Conservation (phyloP, 2,888 invertebrate species). For the Limenitis camilla region DNA sequence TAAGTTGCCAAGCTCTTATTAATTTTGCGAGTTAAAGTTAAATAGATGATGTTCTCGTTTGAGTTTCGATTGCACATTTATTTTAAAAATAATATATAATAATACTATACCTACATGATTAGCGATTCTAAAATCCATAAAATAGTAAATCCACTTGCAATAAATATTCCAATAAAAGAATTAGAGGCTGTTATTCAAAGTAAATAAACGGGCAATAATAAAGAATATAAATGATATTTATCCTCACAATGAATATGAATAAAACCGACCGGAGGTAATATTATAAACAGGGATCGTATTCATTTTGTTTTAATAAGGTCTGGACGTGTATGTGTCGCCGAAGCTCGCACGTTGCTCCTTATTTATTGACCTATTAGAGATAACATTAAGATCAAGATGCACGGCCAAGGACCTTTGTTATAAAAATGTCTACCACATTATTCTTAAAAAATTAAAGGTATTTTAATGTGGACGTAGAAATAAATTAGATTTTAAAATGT, state of each 20-base stretch:
- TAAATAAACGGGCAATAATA: conserved; percentile 2
- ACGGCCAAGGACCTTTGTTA: conserved; percentile 75
- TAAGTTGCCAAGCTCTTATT: too few relatives aligned
- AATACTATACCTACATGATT: too few relatives aligned
- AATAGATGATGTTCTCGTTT: too few relatives aligned
- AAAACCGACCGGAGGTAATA: conserved; percentile 44
- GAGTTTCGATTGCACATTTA: too few relatives aligned
- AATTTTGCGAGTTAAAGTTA: too few relatives aligned
- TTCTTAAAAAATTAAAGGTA: conserved; percentile 62
- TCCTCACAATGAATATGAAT: conserved; percentile 22
- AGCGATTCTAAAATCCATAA: too few relatives aligned
- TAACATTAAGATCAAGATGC: conserved; percentile 75
- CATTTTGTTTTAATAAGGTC: conserved; percentile 67
- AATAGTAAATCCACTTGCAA: not conserved
- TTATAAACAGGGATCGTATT: conserved; percentile 55
- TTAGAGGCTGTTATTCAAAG: conserved; percentile 4
- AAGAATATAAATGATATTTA: conserved; percentile 17
- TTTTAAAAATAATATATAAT: too few relatives aligned
- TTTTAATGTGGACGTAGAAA: conserved; percentile 41
- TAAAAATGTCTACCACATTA: conserved; percentile 74
- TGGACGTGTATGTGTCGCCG: conserved; percentile 66
- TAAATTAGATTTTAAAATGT: too few relatives aligned
- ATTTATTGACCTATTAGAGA: conserved; percentile 76
- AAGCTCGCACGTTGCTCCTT: conserved; percentile 71
- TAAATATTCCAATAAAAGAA: not conserved